phyloP scores from a whole-genome alignment of 2,888 invertebrate genomes.

The Automeris io region DNA sequence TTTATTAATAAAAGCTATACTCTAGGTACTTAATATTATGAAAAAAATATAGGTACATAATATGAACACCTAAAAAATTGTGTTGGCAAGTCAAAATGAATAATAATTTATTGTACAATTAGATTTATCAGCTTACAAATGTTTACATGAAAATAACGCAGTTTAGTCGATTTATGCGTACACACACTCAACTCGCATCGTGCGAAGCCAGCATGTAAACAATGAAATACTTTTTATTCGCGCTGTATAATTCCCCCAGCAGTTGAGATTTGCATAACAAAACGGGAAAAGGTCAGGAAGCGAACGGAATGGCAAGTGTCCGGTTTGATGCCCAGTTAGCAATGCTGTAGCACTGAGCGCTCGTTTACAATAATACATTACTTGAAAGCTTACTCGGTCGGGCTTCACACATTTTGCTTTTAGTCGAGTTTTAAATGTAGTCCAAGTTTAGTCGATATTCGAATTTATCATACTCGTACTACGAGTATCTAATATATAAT shows the following conservation, averaged over 20 bases:
- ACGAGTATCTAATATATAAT: too few species aligned
- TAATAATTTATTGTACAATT: not conserved
- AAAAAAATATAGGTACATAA: not conserved
- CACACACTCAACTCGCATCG: constrained; percentile 59
- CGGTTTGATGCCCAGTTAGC: constrained; percentile 69
- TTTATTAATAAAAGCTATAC: constrained; percentile 31
- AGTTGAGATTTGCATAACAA: constrained; percentile 71
- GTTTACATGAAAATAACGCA: constrained; percentile 34
- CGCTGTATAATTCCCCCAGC: constrained; percentile 65
- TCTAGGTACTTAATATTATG: not conserved
- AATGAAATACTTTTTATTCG: constrained; percentile 72
- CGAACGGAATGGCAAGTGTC: constrained; percentile 74
- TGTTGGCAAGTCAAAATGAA: not conserved
- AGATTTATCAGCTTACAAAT: constrained; percentile 26
- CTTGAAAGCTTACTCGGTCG: constrained; percentile 26
- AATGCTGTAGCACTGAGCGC: constrained; percentile 34
- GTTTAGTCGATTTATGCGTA: constrained; percentile 60
- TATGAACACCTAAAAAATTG: not conserved
- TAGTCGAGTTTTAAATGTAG: too few species aligned
- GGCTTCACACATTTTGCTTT: too few species aligned
- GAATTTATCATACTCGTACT: too few species aligned
- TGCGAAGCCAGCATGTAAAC: constrained; percentile 71
- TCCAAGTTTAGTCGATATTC: too few species aligned
- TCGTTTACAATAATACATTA: constrained; percentile 27
- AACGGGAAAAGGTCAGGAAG: constrained; percentile 76